Percentiles rank a stretch among this genome's conserved stretches.
phyloP scores from a whole-genome alignment of 2,113 vertebrate genomes.

The Smithornis capensis region DNA sequence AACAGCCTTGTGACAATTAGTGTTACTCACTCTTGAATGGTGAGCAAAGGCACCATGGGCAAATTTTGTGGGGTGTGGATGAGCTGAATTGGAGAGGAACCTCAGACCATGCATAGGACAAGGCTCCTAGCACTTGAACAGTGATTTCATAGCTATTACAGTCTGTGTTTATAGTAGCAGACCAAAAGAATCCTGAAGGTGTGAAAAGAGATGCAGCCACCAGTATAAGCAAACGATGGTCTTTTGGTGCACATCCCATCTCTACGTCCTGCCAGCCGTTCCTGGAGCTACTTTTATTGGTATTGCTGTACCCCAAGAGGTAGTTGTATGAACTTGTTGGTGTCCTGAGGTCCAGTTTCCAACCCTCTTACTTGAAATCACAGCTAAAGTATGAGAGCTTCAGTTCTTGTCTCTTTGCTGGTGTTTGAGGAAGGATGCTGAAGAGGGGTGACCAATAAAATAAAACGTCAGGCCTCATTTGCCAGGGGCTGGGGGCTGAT shows the following conservation, averaged over 20 bases:
- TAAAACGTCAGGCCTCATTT: background rate
- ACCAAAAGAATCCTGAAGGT: background rate
- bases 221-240: background rate
- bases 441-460: background rate
- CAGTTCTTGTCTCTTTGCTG: background rate
- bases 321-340: background rate
- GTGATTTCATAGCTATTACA: background rate
- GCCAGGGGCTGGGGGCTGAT: background rate
- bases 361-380: background rate
- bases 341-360: background rate
- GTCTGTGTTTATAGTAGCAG: background rate
- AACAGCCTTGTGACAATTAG: background rate
- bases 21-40: background rate
- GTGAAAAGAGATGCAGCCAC: background rate
- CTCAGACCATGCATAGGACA: fast-evolving
- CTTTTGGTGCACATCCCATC: background rate
- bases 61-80: background rate
- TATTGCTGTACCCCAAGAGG: background rate
- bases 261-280: background rate
- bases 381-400: background rate
- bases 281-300: background rate
- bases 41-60: background rate
- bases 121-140: background rate
- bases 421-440: background rate
- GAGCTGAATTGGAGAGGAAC: background rate